Evolutionary conservation across 2,888 invertebrate genomes (phyloP), one percentile per base, ranked within the genome.

Genomic region (Polyploca ridens): DNA sequence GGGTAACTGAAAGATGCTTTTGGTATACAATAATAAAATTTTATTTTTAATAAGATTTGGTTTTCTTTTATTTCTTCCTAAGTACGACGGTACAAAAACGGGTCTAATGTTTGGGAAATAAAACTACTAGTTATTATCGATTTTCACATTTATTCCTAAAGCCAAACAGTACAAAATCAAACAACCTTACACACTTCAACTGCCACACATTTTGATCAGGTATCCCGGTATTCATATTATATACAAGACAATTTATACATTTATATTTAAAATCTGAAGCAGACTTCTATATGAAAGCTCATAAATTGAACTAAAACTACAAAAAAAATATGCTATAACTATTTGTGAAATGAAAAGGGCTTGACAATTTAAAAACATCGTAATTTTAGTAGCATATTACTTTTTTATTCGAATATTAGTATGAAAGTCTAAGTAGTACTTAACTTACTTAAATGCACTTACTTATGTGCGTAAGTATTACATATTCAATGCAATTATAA

Each of bases 151-250:
- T 78, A 80, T 77, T 82, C 60, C 46, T 67, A 62, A 57, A 70
- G 68, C 73, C 66, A 74, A 74, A 68, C 65, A 68, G 66, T 81
- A 80, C 68, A 82, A 81, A 79, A 73, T 67, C 69, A 63, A 64
- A 70, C 79, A 72, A 66, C 69, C 76, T 77, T 41, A 41, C 73
- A 73, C 72, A 76, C 67, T 62, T 68, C 67, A 67, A 44, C 58
- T 69, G 19, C 19, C 19, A 10, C 10, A 54, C 54, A 19, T 54
- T 16, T 19, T n/a, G n/a, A 19, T 54, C 54, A 54, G 54, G 54
- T 54, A 54, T 54, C 54, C 19, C 44, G 44, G 13, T 61, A 41
- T 44, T 41, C 69, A 62, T 62, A 68, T 64, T 74, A 71, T 71
- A 58, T 66, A 69, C 63, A 69, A 62, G 64, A 19, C 60, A 58